phyloP scores from a whole-genome alignment of 2,888 invertebrate species.

The Eilema sororculum region DNA sequence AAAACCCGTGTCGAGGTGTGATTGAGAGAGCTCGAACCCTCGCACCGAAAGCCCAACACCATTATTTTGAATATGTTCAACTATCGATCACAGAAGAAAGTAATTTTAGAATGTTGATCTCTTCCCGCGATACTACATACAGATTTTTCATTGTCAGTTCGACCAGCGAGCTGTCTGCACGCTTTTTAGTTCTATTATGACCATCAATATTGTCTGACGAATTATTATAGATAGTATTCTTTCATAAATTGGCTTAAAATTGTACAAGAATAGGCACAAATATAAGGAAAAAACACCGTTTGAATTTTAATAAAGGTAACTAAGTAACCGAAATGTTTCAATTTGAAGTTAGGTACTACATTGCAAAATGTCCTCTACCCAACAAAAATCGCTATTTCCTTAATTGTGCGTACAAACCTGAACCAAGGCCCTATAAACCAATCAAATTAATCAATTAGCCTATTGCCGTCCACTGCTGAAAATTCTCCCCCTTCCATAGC shows the following conservation, averaged over 20 bases:
- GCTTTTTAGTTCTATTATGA: conserved; percentile 34
- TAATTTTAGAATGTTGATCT: conserved; percentile 69
- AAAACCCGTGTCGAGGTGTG: conserved; percentile 74
- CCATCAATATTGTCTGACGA: conserved; percentile 17
- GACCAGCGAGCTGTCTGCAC: conserved; percentile 35
- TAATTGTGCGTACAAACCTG: too few species aligned
- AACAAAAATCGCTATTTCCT: too few species aligned
- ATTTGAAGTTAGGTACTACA: neutral
- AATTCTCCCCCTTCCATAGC: too few species aligned
- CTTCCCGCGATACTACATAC: conserved; percentile 57
- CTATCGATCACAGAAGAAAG: conserved; percentile 77
- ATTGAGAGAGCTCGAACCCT: conserved; percentile 73
- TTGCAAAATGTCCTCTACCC: too few species aligned
- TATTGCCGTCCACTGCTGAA: too few species aligned
- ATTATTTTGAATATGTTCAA: conserved; percentile 79
- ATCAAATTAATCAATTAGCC: neutral
- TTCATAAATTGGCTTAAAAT: neutral
- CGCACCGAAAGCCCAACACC: conserved; percentile 55
- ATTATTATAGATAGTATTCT: neutral
- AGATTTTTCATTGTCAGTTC: conserved; percentile 66
- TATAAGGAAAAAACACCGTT: neutral
- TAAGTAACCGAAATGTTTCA: too few species aligned
- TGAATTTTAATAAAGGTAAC: neutral
- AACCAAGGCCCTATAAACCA: too few species aligned
- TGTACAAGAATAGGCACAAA: neutral